phyloP scores from a whole-genome alignment of 2,888 invertebrate genomes.

The Capitulum mitella region DNA sequence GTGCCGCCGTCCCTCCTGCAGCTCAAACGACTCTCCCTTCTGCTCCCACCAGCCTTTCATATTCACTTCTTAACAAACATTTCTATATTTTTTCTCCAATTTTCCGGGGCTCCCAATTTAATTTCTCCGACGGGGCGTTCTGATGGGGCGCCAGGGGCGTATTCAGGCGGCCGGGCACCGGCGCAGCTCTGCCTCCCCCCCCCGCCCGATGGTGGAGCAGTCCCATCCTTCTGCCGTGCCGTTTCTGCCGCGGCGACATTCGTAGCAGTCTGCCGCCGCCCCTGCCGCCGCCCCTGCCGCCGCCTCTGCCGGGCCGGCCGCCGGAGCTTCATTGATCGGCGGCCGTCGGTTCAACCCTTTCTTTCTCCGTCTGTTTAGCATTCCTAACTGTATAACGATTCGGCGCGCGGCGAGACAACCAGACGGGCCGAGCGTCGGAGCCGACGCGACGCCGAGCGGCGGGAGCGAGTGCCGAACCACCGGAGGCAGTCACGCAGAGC shows the following conservation, averaged over 20 bases:
- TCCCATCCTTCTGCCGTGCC: too few species aligned
- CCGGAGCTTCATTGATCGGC: neutral
- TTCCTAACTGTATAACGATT: constrained; percentile 27
- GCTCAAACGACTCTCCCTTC: neutral
- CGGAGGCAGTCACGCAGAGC: too few species aligned
- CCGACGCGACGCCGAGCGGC: neutral
- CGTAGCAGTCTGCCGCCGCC: constrained; percentile 25
- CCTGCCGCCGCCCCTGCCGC: constrained; percentile 20
- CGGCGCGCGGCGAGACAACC: neutral
- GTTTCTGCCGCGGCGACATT: too few species aligned
- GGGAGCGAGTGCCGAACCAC: neutral
- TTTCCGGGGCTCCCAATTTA: constrained; percentile 7
- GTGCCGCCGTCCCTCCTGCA: neutral
- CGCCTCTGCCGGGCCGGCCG: constrained; percentile 21
- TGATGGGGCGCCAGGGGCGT: neutral
- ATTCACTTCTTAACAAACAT: constrained; percentile 14
- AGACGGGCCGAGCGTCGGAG: neutral
- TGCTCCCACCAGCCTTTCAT: neutral
- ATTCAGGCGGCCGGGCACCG: neutral
- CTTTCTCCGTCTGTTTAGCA: constrained; percentile 18
- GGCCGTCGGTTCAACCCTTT: neutral
- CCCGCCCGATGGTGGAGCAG: too few species aligned
- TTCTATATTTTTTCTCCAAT: neutral
- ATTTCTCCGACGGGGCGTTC: constrained; percentile 3
- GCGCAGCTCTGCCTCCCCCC: neutral